Evolutionary conservation across 2,113 vertebrate species (phyloP).

Genomic region (Dasyurus viverrinus): DNA sequence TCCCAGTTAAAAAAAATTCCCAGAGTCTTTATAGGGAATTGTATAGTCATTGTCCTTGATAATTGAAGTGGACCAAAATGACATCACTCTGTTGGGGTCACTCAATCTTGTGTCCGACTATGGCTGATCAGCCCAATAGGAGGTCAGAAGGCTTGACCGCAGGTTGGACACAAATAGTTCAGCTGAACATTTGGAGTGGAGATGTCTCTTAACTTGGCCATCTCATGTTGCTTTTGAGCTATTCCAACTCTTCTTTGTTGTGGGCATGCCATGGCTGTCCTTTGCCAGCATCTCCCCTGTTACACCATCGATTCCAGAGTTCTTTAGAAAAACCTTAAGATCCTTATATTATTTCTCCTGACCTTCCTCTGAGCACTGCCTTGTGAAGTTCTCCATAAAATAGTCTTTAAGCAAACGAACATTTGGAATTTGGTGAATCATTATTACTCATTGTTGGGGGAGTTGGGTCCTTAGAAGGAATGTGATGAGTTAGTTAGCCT

Average conservation of each 20-base stretch:
- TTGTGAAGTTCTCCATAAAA: background rate
- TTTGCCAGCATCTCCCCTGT: background rate
- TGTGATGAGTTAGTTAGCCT: background rate
- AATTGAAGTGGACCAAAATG: too few relatives aligned
- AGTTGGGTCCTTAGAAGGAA: background rate
- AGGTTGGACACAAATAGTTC: background rate
- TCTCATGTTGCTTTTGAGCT: background rate
- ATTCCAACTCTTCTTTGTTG: background rate
- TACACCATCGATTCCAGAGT: background rate
- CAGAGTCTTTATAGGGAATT: background rate
- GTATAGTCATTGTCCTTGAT: background rate
- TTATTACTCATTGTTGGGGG: background rate
- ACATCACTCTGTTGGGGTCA: too few relatives aligned
- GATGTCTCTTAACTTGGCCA: background rate
- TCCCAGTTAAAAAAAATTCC: background rate
- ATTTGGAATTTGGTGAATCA: background rate
- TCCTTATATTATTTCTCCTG: background rate
- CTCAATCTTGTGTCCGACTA: background rate
- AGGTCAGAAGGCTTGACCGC: background rate
- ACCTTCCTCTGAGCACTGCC: background rate
- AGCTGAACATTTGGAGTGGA: too few relatives aligned
- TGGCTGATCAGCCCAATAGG: background rate
- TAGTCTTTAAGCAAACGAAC: background rate
- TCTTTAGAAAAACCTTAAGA: background rate
- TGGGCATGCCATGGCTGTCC: too few relatives aligned